phyloP scores from a whole-genome alignment of 2,888 invertebrate genomes.

The Caenorhabditis angaria region DNA sequence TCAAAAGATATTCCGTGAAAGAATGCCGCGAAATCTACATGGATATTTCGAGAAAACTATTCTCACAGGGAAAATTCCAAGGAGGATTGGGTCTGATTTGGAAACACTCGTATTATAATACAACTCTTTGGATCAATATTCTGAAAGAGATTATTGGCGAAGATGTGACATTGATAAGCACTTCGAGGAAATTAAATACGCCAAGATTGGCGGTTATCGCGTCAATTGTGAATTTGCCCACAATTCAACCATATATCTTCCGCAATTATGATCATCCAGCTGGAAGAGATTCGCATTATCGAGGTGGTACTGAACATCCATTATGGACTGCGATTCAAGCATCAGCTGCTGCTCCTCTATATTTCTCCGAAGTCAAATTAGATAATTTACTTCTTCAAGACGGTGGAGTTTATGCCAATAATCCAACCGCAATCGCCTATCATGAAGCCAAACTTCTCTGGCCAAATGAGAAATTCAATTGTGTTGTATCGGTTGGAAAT shows the following conservation, averaged over 20 bases:
- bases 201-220: slow-evolving; percentile 82
- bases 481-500: slow-evolving; percentile 86
- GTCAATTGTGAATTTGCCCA: slow-evolving; percentile 82
- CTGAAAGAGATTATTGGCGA: slow-evolving; percentile 75
- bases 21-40: slow-evolving; percentile 76
- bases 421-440: slow-evolving; percentile 86
- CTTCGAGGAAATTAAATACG: slow-evolving; percentile 50
- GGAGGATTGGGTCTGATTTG: slow-evolving; percentile 57
- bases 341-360: slow-evolving; percentile 89
- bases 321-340: slow-evolving; percentile 77
- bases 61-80: slow-evolving; percentile 47
- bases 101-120: slow-evolving; percentile 89
- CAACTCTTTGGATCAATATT: slow-evolving; percentile 83
- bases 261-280: slow-evolving; percentile 83
- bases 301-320: slow-evolving; percentile 67
- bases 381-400: slow-evolving; percentile 71
- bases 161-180: slow-evolving; percentile 60
- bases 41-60: slow-evolving; percentile 72
- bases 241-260: slow-evolving; percentile 83
- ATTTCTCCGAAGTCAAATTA: slow-evolving; percentile 84
- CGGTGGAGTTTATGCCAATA: slow-evolving; percentile 73
- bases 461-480: slow-evolving; percentile 81
- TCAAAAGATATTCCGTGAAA: slow-evolving; percentile 77
- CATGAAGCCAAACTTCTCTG: slow-evolving; percentile 87
- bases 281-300: slow-evolving; percentile 74